phyloP scores from a whole-genome alignment of 2,797 vertebrate species.

The Rhodeus uyekii region DNA sequence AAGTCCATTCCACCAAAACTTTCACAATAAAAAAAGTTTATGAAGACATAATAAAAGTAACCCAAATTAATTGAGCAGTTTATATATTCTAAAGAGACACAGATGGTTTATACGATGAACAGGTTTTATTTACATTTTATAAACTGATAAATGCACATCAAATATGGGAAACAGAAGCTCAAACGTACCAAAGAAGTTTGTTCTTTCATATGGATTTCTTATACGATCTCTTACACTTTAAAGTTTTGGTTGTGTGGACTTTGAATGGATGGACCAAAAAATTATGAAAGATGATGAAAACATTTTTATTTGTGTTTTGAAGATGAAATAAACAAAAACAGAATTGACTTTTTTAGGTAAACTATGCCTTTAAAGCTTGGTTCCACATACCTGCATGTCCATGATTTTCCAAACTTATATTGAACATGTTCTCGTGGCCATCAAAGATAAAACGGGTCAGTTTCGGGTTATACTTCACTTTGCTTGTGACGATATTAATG shows the following conservation, averaged over 20 bases:
- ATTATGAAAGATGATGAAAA: neutral
- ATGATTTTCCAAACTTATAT: conserved; percentile 77
- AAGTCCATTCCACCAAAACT: neutral
- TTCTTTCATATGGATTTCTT: neutral
- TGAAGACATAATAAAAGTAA: neutral
- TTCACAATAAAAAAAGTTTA: neutral
- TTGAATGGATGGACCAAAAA: neutral
- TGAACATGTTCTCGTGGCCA: conserved; percentile 71
- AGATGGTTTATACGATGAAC: too few species aligned
- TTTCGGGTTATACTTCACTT: conserved; percentile 60
- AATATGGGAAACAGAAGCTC: neutral
- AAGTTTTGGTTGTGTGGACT: neutral
- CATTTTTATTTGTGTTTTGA: neutral
- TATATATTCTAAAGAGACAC: too few species aligned
- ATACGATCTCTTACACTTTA: neutral
- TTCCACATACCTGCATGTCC: conserved; percentile 81
- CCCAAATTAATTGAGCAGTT: neutral
- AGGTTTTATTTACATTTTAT: too few species aligned
- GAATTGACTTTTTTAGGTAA: neutral
- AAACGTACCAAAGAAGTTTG: neutral
- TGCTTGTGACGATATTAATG: conserved; percentile 82
- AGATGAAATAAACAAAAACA: neutral
- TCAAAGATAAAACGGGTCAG: conserved; percentile 78
- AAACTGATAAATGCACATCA: neutral
- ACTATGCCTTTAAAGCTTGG: neutral